phyloP scores from a whole-genome alignment of 2,888 invertebrate species.

The Spisula subtruncata region DNA sequence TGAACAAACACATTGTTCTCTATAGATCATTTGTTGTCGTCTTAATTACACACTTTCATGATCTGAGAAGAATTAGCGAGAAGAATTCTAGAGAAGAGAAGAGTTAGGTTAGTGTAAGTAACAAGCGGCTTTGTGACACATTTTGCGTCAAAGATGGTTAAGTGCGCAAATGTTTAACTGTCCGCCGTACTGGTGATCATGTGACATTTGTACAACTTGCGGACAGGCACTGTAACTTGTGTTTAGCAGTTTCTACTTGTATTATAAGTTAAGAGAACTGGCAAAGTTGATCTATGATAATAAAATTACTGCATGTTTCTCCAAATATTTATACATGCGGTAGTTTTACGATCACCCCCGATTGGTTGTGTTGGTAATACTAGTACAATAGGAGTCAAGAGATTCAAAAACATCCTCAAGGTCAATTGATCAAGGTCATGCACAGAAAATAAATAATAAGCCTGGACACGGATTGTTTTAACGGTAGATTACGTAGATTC shows the following conservation, averaged over 20 bases:
- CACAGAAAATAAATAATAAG: conserved; percentile 63
- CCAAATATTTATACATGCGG: not conserved
- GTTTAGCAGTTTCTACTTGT: not conserved
- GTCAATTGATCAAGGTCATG: conserved; percentile 57
- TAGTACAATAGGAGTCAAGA: conserved; percentile 38
- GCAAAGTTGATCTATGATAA: not conserved
- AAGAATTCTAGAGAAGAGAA: not conserved
- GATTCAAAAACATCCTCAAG: conserved; percentile 33
- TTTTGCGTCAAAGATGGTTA: not conserved
- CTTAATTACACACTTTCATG: no score
- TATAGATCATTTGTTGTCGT: no score
- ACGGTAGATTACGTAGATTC: conserved; percentile 65
- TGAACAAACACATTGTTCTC: no score
- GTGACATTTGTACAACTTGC: not conserved
- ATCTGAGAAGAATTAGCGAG: not conserved
- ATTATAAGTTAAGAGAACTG: not conserved
- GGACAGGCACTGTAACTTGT: not conserved
- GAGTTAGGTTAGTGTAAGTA: not conserved
- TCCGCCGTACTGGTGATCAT: not conserved
- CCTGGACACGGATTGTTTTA: conserved; percentile 57
- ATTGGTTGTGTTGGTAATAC: conserved; percentile 29
- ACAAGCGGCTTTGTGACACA: not conserved
- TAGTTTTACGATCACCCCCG: not conserved
- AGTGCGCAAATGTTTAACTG: not conserved
- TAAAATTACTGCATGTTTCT: not conserved